Base-by-base conservation (phyloP, 2,888 invertebrate species). In the Andrena haemorrhoa region DNA sequence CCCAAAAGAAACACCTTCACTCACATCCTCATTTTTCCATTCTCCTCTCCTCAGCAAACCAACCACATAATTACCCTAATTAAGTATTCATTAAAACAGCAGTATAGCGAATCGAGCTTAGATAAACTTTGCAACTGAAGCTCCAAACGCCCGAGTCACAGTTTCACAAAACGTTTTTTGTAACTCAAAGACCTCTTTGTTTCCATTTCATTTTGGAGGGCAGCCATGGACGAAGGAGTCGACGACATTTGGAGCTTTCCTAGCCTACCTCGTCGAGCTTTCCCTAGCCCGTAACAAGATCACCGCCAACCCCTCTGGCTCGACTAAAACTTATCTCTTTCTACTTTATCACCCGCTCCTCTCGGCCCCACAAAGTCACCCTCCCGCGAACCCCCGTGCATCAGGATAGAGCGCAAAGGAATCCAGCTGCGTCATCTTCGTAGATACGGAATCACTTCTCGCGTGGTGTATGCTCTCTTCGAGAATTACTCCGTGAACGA, bases 221-320 rank as follows among this genome's bases (percentile, higher is more conserved):
- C 56, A n/a, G 20, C 71, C 26, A 35, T n/a, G 61, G 8, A 49
- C 29, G 56, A 51, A 41, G 23, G 26, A 23, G 49, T 35, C 31
- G 56, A 51, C 64, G 47, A 58, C 64, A 56, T 35, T 63, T 68
- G 51, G 53, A 82, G 83, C 72, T 83, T 72, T 72, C 63, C 83
- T 78, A 74, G 70, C 77, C 41, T 35, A 65, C 16, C 70, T 58
- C 47, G 56, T 26, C 66, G 47, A 61, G 65, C 83, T 82, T 83
- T 83, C 79, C 51, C 71, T 61, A 41, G 5, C 75, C 47, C 75
- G 75, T 83, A 84, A 84, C 79, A 72, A 72, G 79, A 84, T 84
- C 83, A 83, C 65, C 20, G 65, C n/a, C 53, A 68, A 8, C 69
- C 64, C 69, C 68, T 60, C 47, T 65, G 70, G 66, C 51, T 47